Evolutionary conservation across 2,888 invertebrate species (phyloP), one percentile per base, ranked within the genome.

Genomic region (Cheilosia urbana): DNA sequence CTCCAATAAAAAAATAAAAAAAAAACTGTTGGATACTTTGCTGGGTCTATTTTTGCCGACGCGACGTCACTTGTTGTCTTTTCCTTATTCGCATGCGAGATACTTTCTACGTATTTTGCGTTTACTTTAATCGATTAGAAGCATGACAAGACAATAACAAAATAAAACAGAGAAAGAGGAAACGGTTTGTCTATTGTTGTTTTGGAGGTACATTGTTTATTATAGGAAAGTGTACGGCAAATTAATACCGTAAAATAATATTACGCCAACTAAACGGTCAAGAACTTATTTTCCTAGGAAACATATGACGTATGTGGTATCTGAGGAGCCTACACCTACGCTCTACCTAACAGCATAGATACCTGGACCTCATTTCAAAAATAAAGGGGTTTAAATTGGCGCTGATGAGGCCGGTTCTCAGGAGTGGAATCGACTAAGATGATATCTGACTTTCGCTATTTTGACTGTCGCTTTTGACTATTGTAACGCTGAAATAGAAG

Each of bases 31-130:
- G 65, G 65, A 72, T 82, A 66, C 40, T 62, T 62, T 42, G 42
- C 71, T 77, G 45, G 60, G 60, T 78, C 47, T 45, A 55, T 27
- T 27, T 57, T 69, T 27, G 30, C n/a, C 24, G 13, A 30, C 21
- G 30, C 63, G 15, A 80, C 71, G 66, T 72, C 55, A 68, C 42
- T 47, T 37, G 11, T 11, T 37, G 55, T 62, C 42, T 42, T 11
- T 37, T 34, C 27, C 24, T 45, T 15, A 11, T 68, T 37, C 47
- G 42, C 55, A 2, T 63, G 60, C 60, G 13, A 19, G 30, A 45
- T 68, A 60, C 45, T 77, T 69, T 78, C 62, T 69, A 47, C 40
- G 53, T 17, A 63, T 71, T 82, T 82, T 66, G 63, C 53, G 58
- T 77, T 30, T 76, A 71, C 37, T 71, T 55, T 49, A 47, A 78